phyloP scores from a whole-genome alignment of 2,797 vertebrate genomes.

The Sebastes ruberrimus region DNA sequence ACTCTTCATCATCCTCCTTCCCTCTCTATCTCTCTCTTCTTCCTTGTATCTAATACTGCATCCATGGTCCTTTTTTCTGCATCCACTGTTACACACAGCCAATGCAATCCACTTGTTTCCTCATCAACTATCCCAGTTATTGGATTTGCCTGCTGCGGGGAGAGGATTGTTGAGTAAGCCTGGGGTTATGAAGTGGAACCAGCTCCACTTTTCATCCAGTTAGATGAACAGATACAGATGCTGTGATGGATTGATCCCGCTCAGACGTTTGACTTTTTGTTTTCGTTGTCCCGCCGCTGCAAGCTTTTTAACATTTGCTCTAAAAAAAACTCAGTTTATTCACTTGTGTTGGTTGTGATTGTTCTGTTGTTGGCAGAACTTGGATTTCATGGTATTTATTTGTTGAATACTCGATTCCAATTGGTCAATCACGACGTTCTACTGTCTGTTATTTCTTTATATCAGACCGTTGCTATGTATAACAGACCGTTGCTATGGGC shows the following conservation, averaged over 20 bases:
- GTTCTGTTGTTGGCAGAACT: background rate
- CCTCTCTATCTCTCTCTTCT: too few relatives aligned
- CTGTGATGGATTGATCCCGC: slow-evolving; percentile 23
- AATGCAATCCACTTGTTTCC: slow-evolving; percentile 34
- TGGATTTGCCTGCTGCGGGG: slow-evolving; percentile 41
- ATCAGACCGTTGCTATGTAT: too few relatives aligned
- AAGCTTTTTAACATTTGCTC: slow-evolving; percentile 22
- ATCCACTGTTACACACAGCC: background rate
- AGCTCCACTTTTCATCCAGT: slow-evolving; percentile 45
- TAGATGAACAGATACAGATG: slow-evolving; percentile 48
- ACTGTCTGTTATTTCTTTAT: too few relatives aligned
- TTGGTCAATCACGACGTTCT: accelerated
- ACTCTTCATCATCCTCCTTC: background rate
- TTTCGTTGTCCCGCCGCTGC: background rate
- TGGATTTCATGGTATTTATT: background rate
- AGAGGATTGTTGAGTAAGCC: slow-evolving; percentile 25
- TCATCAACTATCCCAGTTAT: slow-evolving; percentile 37
- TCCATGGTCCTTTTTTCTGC: background rate
- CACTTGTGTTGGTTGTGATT: background rate
- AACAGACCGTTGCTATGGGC: too few relatives aligned
- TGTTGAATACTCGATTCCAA: accelerated
- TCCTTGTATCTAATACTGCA: background rate
- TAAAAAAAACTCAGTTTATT: background rate
- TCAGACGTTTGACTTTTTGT: slow-evolving; percentile 5
- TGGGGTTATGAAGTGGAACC: slow-evolving; percentile 46